phyloP scores from a whole-genome alignment of 2,113 vertebrate species.

The Anguilla rostrata region DNA sequence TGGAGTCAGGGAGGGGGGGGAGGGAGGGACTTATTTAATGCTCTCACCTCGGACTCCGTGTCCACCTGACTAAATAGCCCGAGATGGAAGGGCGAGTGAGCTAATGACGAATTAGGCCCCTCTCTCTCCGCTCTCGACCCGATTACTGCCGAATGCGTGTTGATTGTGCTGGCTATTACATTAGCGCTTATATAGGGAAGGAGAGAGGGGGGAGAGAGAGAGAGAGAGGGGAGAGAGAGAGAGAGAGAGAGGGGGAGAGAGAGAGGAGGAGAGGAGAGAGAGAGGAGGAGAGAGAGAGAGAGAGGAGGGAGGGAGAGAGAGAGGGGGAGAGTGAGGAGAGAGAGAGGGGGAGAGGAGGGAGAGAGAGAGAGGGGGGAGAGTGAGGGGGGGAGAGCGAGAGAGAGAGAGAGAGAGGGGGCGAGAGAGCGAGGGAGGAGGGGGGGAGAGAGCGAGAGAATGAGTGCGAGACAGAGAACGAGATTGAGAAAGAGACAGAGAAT shows the following conservation, averaged over 20 bases:
- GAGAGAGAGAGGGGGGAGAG: too few species aligned
- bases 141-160: background rate
- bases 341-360: background rate
- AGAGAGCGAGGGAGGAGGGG: too few species aligned
- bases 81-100: slow-evolving; percentile 46
- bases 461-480: too few species aligned
- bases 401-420: too few species aligned
- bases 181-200: background rate
- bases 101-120: background rate
- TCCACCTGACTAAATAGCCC: slow-evolving; percentile 24
- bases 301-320: background rate
- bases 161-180: background rate
- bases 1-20: slow-evolving; percentile 55
- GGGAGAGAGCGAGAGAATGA: too few species aligned
- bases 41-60: slow-evolving; percentile 51
- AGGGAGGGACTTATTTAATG: slow-evolving; percentile 45
- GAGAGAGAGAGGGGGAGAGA: background rate
- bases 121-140: background rate
- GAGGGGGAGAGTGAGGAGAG: background rate
- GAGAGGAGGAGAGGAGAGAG: background rate
- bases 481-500: too few species aligned
- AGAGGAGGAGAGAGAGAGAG: background rate
- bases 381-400: background rate
- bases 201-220: slow-evolving; percentile 11
- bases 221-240: slow-evolving; percentile 10